Base-by-base conservation (phyloP, 2,797 vertebrate genomes). In the Thalassophryne amazonica region DNA sequence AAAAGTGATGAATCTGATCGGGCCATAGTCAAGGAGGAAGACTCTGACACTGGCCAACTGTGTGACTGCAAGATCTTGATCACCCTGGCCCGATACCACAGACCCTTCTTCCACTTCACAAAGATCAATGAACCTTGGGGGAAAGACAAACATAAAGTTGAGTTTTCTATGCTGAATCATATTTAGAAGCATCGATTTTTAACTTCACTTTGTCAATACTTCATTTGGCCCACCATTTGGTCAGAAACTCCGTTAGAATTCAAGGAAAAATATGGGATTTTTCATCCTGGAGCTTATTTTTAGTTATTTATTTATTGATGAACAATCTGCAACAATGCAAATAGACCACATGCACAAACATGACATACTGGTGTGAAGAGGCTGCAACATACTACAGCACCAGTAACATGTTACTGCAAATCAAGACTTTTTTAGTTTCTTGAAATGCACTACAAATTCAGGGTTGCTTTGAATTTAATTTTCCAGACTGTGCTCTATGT, bases 1-100 rank as follows among this genome's bases (percentile, higher is more conserved):
- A 12, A 87, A 36, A 7, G n/a, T 22, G 30, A 91, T 4, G 8
- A 1, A 51, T 31, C 70, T 58, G 7, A 59, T 68, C 40, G 67
- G 17, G 19, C 91, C 91, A 21, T 55, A 61, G 59, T 92, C 91
- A 3, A 57, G 33, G 4, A 81, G 69, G 60, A 83, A 89, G 29
- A 88, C 68, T 11, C 17, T 17, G 3, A 88, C 4, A 8, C 38
- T 40, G 48, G 60, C 14, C 22, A 91, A 60, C 42, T 83, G 57
- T 5, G 39, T 8, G 40, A 80, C 42, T 69, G 73, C 23, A 62
- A 25, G 22, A 91, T n/a, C 41, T 84, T 67, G 0, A 50, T 35
- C 43, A 90, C 78, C 4, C 1, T 47, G 29, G 70, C 80, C 3
- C 90, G 66, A 14, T 64, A 78, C 89, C 88, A 91, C 2, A 48